Base-by-base conservation (phyloP, 2,113 vertebrate species). In the Elephas maximus region DNA sequence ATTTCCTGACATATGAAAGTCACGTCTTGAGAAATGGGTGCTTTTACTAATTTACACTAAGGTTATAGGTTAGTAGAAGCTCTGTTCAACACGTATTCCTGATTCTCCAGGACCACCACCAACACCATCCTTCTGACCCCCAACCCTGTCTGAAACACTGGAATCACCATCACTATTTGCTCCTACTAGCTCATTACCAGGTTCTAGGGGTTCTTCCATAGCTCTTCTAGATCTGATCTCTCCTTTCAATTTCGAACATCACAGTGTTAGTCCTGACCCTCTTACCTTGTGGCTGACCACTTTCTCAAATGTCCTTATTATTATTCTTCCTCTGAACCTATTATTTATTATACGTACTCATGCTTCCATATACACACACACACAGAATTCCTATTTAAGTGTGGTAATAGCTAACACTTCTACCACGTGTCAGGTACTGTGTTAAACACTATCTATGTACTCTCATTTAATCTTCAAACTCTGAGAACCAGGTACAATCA, bases 301-400 rank as follows among this genome's bases (percentile, higher is more conserved):
- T 62, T 90, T 65, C 45, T 95, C 91, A 95, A 93, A 96, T 92
- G 30, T 77, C 10, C 48, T 90, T 45, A 93, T 67, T n/a, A 78
- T 74, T 65, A 92, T 74, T 73, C 23, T 92, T 91, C 2, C 14
- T 89, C 65, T 87, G 33, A 76, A 74, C 33, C 57, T 89, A 60
- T 81, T 62, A 80, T 37, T 96, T 95, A 92, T 84, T 90, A 48
- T 37, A 84, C 28, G 12, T 37, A 77, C 23, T 51, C 21, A 9
- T 78, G 60, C 82, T 48, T 48, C 48, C 65, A 69, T 1, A 63
- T 10, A 48, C 48, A 48, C 48, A 48, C 48, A 48, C 48, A 48
- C 48, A 48, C 4, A 48, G 48, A 77, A 94, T 57, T 93, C 51
- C 33, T 73, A 65, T 62, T 90, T 88, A 91, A 91, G 20, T 65